These are phyloP conservation scores for Aspiorhynchus laticeps DNA, from an alignment of 2,113 vertebrate genomes.

Conservation along the genomic window DNA sequence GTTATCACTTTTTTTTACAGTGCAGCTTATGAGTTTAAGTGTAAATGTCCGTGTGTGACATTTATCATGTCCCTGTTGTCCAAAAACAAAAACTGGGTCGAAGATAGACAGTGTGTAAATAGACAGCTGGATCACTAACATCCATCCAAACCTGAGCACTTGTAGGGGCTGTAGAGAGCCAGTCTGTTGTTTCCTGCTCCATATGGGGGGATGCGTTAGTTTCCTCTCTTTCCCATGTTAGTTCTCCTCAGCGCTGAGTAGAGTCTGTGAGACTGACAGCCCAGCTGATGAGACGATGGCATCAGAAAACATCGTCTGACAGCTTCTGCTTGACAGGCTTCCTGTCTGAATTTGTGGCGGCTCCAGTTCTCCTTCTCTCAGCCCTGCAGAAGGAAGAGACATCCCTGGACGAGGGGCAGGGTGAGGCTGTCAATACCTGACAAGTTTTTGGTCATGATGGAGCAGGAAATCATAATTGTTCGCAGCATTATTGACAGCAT, in stretches of 20 bases:
- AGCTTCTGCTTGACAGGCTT: conserved; percentile 77
- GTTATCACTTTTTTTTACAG: not conserved
- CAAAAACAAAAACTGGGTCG: conserved; percentile 20
- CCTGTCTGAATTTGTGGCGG: conserved; percentile 78
- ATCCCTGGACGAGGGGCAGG: conserved; percentile 52
- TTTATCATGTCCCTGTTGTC: not conserved
- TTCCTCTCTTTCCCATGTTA: conserved; percentile 63
- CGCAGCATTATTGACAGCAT: conserved; percentile 34
- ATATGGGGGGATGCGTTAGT: conserved; percentile 75
- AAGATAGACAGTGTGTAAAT: conserved; percentile 24
- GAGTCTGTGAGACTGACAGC: conserved; percentile 76
- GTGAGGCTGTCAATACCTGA: conserved; percentile 52
- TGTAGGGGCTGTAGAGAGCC: conserved; percentile 48
- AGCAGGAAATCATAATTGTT: conserved; percentile 40
- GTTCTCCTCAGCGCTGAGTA: conserved; percentile 64
- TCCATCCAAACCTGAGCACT: conserved; percentile 50
- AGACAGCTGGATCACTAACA: conserved; percentile 56
- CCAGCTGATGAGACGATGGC: conserved; percentile 76
- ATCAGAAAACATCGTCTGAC: conserved; percentile 80
- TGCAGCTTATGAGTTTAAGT: conserved; percentile 1
- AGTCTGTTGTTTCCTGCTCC: conserved; percentile 66
- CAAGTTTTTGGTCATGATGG: conserved; percentile 45
- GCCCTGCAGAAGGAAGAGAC: conserved; percentile 37
- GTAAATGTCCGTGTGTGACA: not conserved
- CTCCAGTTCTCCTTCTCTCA: conserved; percentile 60